These are phyloP conservation scores for Mola mola DNA, from an alignment of 2,113 vertebrate species.

Conservation along the genomic window DNA sequence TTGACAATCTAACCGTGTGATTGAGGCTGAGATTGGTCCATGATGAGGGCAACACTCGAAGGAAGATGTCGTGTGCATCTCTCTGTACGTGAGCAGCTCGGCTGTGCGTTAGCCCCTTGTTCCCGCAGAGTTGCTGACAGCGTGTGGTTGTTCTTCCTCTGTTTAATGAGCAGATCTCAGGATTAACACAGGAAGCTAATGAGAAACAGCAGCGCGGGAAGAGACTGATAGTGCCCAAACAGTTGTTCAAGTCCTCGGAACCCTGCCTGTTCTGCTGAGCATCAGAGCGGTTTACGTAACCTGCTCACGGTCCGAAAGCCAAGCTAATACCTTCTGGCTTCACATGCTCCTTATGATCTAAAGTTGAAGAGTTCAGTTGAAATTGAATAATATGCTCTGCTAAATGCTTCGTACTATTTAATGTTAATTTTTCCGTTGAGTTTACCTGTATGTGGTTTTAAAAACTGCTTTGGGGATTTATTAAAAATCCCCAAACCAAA, in stretches of 20 bases:
- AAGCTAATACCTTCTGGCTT: slow-evolving; percentile 3
- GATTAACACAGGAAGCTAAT: slow-evolving; percentile 61
- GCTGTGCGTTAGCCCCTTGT: slow-evolving; percentile 32
- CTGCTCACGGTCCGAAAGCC: slow-evolving; percentile 4
- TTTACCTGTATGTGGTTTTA: neutral
- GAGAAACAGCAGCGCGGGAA: slow-evolving; percentile 43
- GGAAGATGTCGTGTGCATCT: slow-evolving; percentile 3
- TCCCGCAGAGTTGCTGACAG: slow-evolving; percentile 60
- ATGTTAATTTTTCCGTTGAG: too few species aligned
- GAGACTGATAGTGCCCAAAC: slow-evolving; percentile 32
- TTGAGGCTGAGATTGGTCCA: slow-evolving; percentile 23
- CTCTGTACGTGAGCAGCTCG: slow-evolving; percentile 14
- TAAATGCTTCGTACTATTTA: too few species aligned
- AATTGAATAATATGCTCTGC: too few species aligned
- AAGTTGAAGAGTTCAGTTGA: too few species aligned
- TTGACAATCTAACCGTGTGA: slow-evolving; percentile 38
- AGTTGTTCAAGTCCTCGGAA: slow-evolving; percentile 30
- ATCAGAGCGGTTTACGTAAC: slow-evolving; percentile 16
- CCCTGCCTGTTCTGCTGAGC: slow-evolving; percentile 16
- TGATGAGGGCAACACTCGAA: slow-evolving; percentile 5
- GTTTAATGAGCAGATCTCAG: slow-evolving; percentile 60
- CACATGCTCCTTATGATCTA: neutral
- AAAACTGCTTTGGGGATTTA: too few species aligned
- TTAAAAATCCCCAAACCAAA: too few species aligned
- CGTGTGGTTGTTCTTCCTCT: slow-evolving; percentile 54